A percentile compares a stretch with the other conserved stretches of the same genome.
These are phyloP conservation scores for Charadrius vociferus DNA, from an alignment of 2,113 vertebrate species.

Conservation along the genomic window DNA sequence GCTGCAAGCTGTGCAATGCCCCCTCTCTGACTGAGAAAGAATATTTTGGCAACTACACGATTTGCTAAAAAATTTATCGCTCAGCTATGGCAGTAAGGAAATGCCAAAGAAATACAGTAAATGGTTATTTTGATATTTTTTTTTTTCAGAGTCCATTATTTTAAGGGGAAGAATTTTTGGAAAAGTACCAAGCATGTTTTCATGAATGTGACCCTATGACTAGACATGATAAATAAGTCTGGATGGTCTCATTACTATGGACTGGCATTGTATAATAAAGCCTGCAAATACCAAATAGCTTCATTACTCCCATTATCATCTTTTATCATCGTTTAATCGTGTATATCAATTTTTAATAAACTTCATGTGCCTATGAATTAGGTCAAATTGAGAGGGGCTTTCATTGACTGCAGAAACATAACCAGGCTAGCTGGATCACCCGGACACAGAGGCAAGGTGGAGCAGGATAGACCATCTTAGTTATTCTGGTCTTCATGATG, in stretches of 20 bases:
- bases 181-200: not conserved
- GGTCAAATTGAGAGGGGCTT: not conserved
- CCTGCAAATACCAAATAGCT: constrained; percentile 12
- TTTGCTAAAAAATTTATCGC: not conserved
- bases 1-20: not conserved
- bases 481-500: not conserved
- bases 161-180: not conserved
- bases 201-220: not conserved
- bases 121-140: not conserved
- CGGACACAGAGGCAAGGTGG: not conserved
- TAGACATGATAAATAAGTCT: not conserved
- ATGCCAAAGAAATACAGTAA: not conserved
- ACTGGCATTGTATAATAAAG: not conserved
- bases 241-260: not conserved
- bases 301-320: constrained; percentile 19
- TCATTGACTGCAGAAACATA: not conserved
- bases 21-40: not conserved
- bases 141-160: not conserved
- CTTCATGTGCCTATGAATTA: not conserved
- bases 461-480: not conserved
- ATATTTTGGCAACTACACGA: not conserved
- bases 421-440: not conserved
- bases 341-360: constrained; percentile 42
- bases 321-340: constrained; percentile 24
- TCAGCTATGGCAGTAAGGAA: not conserved